Evolutionary conservation across 2,888 invertebrate genomes (phyloP), one percentile per base, ranked within the genome.

Genomic region (Drosophila hamatofila): DNA sequence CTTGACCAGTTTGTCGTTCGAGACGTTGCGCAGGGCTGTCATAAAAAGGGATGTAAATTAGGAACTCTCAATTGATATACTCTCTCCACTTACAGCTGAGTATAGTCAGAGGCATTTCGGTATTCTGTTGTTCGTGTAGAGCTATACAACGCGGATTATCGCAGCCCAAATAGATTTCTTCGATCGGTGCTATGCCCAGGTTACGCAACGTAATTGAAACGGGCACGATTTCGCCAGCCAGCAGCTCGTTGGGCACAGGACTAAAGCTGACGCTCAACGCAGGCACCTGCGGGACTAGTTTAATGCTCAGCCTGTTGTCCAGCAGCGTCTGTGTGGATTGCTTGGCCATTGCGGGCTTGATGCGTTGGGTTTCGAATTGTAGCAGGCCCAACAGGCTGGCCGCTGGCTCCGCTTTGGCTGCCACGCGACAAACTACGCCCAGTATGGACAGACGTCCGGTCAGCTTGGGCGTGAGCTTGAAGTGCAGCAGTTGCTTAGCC

Each of bases 231-330:
- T 97, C 96, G 1, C 96, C 96, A 68, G 95, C 94, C 12, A 96
- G 91, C 91, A 96, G 93, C 73, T 95, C 95, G n/a, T 93, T 92
- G 23, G 95, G 95, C 59, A 96, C 93, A 78, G 95, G 94, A 42
- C 94, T 94, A 84, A 96, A 96, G 46, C 94, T 94, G 2, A 96
- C 95, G 94, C 97, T 96, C 87, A 98, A 93, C 87, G 96, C 96
- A 0, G 98, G 97, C 72, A 97, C 96, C 77, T 96, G 95, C 16
- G 96, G 96, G 51, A 96, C 95, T 57, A 98, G 94, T 74, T 94
- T 95, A 63, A 98, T 95, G 78, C 95, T 94, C 59, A 98, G 94
- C 75, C 96, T 94, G 79, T 95, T 95, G 91, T 97, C 96, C 48
- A 90, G 84, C 35, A 92, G 37, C 8, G 81, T 84, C 57, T 90